Evolutionary conservation across 2,888 invertebrate species (phyloP).

Genomic region (Melanostoma scalare): DNA sequence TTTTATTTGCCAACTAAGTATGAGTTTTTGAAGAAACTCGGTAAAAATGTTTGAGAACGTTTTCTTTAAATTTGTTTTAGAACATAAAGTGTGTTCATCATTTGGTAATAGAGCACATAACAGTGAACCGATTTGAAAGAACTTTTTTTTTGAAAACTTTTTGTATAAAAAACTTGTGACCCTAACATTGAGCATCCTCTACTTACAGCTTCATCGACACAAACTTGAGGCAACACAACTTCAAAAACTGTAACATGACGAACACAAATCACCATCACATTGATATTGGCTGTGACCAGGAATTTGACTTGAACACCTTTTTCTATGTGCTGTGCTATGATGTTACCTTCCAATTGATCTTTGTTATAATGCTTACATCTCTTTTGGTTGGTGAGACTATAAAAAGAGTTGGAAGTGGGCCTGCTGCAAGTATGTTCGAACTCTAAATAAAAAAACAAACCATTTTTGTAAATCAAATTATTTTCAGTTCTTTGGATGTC

Average conservation of each 20-base stretch:
- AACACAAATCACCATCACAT: slow-evolving; percentile 83
- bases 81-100: no score
- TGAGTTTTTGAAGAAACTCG: no score
- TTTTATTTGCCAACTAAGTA: no score
- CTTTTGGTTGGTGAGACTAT: slow-evolving; percentile 67
- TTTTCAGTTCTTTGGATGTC: no score
- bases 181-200: background rate
- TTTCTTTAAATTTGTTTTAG: no score
- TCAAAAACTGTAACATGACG: slow-evolving; percentile 83
- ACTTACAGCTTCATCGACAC: slow-evolving; percentile 83
- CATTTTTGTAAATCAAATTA: no score
- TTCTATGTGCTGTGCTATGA: slow-evolving; percentile 69
- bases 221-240: slow-evolving; percentile 83
- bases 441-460: no score
- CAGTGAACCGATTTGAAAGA: no score
- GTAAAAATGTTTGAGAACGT: no score
- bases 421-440: slow-evolving; percentile 71
- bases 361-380: slow-evolving; percentile 31
- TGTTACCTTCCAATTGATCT: slow-evolving; percentile 66
- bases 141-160: no score
- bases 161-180: no score
- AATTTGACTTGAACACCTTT: slow-evolving; percentile 78
- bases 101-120: no score
- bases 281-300: slow-evolving; percentile 80
- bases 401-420: slow-evolving; percentile 72